Evolutionary conservation across 2,888 invertebrate genomes (phyloP), one percentile per base, ranked within the genome.

Genomic region (Ceratothoa steindachneri): DNA sequence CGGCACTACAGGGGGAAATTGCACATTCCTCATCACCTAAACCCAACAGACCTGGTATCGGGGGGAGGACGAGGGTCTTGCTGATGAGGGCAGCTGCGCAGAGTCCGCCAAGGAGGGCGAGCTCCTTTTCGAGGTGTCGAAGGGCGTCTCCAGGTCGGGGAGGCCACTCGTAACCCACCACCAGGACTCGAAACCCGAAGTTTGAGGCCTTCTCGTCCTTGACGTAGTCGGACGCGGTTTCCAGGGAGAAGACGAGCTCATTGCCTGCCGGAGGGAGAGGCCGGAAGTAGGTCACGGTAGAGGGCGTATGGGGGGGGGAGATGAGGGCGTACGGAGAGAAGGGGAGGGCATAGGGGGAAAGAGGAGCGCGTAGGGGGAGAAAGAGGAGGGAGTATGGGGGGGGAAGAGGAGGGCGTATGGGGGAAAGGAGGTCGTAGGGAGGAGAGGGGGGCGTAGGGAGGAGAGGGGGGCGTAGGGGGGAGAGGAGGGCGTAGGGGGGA

Each of bases 171-270:
- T 87, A 85, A 87, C 90, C 90, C 89, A 94, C 84, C 90, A 95
- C 85, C 89, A 94, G 77, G 90, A 96, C 82, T 89, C 93, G 87
- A 90, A 97, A 81, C 88, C 92, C 91, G 84, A 89, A 94, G 77
- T 90, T 89, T 82, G 89, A 89, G 0, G 90, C 90, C 82, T 91
- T 90, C 81, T 93, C 95, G 85, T 95, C 94, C 82, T 93, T 93
- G 77, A 95, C 89, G 84, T 97, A 97, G 84, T 97, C 92, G 0
- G 97, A 93, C 0, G 97, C 94, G 0, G 97, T 97, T 86, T 98
- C 97, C 83, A 99, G 84, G 0, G 96, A 95, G 84, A 98, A 96
- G 82, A 96, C 90, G 0, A 97, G 91, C 86, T 95, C 93, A 84
- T 96, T 95, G 22, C 96, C 97, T 87, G 81, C 19, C 3, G 24